Evolutionary conservation across 1,140 invertebrate species (phyloP), one percentile per base, ranked within the genome.

Genomic region (Lerema accius): DNA sequence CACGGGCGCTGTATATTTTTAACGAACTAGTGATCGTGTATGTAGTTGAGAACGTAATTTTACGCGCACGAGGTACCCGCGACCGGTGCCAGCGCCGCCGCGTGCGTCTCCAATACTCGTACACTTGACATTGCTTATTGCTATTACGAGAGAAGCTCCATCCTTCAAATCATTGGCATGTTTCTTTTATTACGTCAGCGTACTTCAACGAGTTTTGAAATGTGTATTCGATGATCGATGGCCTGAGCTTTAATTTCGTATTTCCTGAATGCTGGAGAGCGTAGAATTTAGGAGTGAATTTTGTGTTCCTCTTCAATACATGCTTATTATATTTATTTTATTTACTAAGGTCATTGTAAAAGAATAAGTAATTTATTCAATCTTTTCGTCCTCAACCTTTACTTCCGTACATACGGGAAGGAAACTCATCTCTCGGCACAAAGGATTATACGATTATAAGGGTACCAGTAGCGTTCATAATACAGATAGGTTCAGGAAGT

Each of bases 101-200:
- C 51, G 39, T 43, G 53, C 14, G 7, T 50, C 14, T 37, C 45
- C 39, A 23, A 37, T 53, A 53, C 64, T 53, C 73, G 78, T 86
- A 85, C 74, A 80, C 86, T 89, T 86, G 82, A 89, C 85, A 89
- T 89, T 89, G 86, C 77, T 48, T 64, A 59, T 63, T 55, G 63
- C 75, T 81, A 77, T 77, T 74, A 71, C 66, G 51, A 42, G 42
- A 58, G 40, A 14, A 64, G 70, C 55, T 58, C 45, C 61, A 71
- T 81, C 66, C 60, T 69, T 80, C 67, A 60, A 62, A 70, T 65
- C 60, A 78, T 80, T 80, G 73, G 69, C 76, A 78, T 83, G 69
- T 71, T 79, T 80, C 56, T 32, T 65, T 63, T 65, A 55, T 81
- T 79, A 77, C 71, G 64, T 82, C 76, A 83, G 59, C 13, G 39